phyloP scores from a whole-genome alignment of 2,888 invertebrate genomes.

The Leucophenga maculata region DNA sequence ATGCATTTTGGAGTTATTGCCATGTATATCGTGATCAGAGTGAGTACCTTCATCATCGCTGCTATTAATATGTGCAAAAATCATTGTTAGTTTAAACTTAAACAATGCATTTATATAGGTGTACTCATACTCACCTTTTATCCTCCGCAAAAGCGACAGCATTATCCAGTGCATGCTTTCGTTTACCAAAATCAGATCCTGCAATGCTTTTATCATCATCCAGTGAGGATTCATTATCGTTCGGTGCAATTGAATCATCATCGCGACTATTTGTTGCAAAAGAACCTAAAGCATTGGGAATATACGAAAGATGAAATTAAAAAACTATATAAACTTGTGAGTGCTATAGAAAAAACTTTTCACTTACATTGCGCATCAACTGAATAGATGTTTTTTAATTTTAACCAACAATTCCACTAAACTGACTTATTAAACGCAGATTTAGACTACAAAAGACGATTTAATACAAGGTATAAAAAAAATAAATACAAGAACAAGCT shows the following conservation, averaged over 20 bases:
- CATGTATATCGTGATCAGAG: conserved; percentile 59
- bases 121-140: conserved; percentile 35
- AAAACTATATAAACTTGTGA: too few species aligned
- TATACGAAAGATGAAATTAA: background rate
- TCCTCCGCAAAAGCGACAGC: conserved; percentile 13
- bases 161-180: conserved; percentile 32
- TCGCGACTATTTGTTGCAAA: conserved; percentile 50
- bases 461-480: too few species aligned
- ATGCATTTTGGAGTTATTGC: conserved; percentile 50
- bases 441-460: too few species aligned
- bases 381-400: conserved; percentile 40
- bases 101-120: too few species aligned
- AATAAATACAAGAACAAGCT: too few species aligned
- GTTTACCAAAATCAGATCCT: conserved; percentile 60
- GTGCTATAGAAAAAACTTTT: too few species aligned
- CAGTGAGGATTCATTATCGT: conserved; percentile 48
- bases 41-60: conserved; percentile 65
- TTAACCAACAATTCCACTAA: conserved; percentile 9
- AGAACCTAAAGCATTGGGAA: conserved; percentile 47
- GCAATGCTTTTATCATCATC: conserved; percentile 52
- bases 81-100: background rate
- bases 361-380: conserved; percentile 27
- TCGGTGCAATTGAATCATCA: conserved; percentile 47
- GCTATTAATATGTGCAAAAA: conserved; percentile 32
- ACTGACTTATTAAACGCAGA: background rate